phyloP scores from a whole-genome alignment of 2,888 invertebrate genomes.

The Caenorhabditis sinica region DNA sequence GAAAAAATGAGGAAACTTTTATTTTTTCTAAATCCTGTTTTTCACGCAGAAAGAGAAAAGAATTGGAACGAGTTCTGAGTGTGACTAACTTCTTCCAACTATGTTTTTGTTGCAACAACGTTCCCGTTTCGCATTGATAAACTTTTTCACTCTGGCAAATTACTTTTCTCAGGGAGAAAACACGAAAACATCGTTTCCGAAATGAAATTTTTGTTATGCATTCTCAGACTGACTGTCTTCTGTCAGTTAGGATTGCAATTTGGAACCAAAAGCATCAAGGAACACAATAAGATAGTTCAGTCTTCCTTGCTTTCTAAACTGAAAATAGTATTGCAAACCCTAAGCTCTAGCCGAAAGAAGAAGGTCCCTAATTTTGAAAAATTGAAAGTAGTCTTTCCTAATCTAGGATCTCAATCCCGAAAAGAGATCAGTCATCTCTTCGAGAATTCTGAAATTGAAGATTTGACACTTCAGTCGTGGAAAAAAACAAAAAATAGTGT shows the following conservation, averaged over 20 bases:
- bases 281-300: too few relatives aligned
- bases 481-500: slow-evolving; percentile 21
- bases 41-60: neutral
- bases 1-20: neutral
- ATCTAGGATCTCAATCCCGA: neutral
- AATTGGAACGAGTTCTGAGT: slow-evolving; percentile 4
- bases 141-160: slow-evolving; percentile 33
- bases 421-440: slow-evolving; percentile 1
- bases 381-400: neutral
- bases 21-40: neutral
- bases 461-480: slow-evolving; percentile 8
- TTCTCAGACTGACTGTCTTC: neutral
- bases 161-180: slow-evolving; percentile 17
- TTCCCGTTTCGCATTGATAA: slow-evolving; percentile 24
- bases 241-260: slow-evolving; percentile 13
- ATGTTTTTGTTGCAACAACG: slow-evolving; percentile 31
- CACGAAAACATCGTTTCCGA: slow-evolving; percentile 53
- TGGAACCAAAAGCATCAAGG: neutral
- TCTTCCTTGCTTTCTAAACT: too few relatives aligned
- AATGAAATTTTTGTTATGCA: slow-evolving; percentile 57
- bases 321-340: neutral
- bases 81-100: slow-evolving; percentile 35
- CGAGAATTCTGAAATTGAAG: slow-evolving; percentile 18
- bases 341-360: neutral
- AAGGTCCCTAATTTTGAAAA: neutral